phyloP scores from a whole-genome alignment of 2,797 vertebrate genomes.

The Melanotaenia pygmaea region DNA sequence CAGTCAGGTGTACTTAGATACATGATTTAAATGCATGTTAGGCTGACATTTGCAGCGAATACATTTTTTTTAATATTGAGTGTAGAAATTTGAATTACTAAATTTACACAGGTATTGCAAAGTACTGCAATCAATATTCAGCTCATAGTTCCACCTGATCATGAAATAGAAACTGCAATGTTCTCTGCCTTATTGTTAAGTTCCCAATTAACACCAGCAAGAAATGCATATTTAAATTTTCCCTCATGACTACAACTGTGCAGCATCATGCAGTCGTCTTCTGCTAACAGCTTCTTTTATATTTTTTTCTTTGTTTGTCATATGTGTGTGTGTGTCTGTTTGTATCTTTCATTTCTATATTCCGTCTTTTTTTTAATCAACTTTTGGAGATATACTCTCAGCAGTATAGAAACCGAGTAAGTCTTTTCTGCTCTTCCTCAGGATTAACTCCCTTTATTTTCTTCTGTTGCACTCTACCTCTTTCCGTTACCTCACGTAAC shows the following conservation, averaged over 20 bases:
- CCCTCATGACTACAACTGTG: constrained; percentile 54
- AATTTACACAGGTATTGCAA: background rate
- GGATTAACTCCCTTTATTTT: constrained; percentile 40
- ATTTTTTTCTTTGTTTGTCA: constrained; percentile 73
- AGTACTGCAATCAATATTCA: constrained; percentile 6
- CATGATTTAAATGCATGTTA: constrained; percentile 5
- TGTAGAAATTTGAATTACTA: background rate
- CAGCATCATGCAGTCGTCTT: constrained; percentile 62
- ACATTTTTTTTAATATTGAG: background rate
- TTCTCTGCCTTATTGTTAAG: constrained; percentile 40
- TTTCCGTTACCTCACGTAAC: constrained; percentile 34
- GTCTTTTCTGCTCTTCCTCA: constrained; percentile 75
- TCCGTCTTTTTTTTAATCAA: constrained; percentile 67
- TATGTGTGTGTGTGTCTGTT: constrained; percentile 73
- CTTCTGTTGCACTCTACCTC: constrained; percentile 48
- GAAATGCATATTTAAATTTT: constrained; percentile 33
- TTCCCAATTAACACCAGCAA: constrained; percentile 39
- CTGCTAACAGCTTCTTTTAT: constrained; percentile 83
- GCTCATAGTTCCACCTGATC: background rate
- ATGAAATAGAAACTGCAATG: constrained; percentile 34
- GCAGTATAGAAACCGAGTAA: constrained; percentile 86
- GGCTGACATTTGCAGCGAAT: background rate
- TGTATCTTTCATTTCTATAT: constrained; percentile 75
- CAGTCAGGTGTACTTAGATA: background rate
- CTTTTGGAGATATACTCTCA: constrained; percentile 85